Base-by-base conservation (phyloP, 2,797 vertebrate species). In the Sciurus vulgaris region DNA sequence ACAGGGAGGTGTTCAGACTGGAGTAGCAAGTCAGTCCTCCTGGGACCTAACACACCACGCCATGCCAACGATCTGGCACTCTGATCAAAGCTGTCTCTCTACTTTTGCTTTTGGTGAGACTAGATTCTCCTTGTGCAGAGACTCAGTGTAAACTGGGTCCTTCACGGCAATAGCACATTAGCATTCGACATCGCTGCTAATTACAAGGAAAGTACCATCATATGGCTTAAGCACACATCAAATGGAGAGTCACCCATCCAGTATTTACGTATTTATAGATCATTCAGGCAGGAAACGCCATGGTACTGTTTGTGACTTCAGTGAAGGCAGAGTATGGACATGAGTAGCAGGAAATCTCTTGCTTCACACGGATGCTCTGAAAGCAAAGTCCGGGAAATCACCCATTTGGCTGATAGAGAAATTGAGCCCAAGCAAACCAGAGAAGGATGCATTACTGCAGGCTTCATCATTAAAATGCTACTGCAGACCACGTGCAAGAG, bases 21-120 rank as follows among this genome's bases (percentile, higher is more conserved):
- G 77, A 41, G 65, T 33, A 74, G 44, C 65, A 44, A 59, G 73
- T 79, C 44, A 35, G 89, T 82, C 56, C 12, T 30, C 35, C 51
- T 18, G 20, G 41, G 88, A 51, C 77, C 67, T 20, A 26, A 18
- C 12, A 24, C 13, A 5, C 41, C 76, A n/a, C 17, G 5, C 2
- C 1, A 59, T 10, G 63, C 22, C 5, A 35, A 56, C 17, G 7
- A 70, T 26, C n/a, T 24, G 13, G 49, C 2, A 1, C 24, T n/a
- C 61, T 4, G 1, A 56, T 22, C 28, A 38, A 0, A 65, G 59
- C 12, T 2, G 1, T 1, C 41, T 67, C 38, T 59, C 76, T 28
- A 24, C 87, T 95, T 91, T 85, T 82, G 1, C 73, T 86, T 86
- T 81, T 41, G 44, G 1, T 5, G 63, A 90, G 51, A 84, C 89